Evolutionary conservation across 2,888 invertebrate species (phyloP), one percentile per base, ranked within the genome.

Genomic region (Candidula unifasciata): DNA sequence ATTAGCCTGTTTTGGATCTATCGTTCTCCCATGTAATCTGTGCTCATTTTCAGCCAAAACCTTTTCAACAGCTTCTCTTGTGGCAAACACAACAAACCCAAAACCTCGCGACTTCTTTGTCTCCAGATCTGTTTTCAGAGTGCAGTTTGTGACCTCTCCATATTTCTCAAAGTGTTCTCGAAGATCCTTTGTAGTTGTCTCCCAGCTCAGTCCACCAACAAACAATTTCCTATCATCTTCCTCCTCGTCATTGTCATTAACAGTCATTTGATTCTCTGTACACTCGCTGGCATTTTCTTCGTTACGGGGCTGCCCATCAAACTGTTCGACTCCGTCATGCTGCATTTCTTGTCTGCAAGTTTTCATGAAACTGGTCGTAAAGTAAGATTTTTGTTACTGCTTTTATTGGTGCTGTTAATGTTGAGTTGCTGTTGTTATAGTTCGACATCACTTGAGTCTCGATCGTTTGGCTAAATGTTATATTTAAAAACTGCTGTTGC

Each of bases 161-260:
- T 96, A 98, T 91, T 96, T 96, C 90, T 96, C 96, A 94, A 99
- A 98, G 94, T 99, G 98, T 91, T 98, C 97, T 92, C 97, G 96
- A 89, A 99, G 95, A 95, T 98, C 98, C 96, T 97, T 98, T 95
- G 98, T 97, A 94, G 97, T 97, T 77, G 98, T 98, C 95, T 98
- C 98, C 98, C 98, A 98, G 96, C 98, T 98, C 91, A 99, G 95
- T 90, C 98, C 98, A 93, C 99, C 99, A 95, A 99, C 98, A 96
- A 99, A 99, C 91, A 99, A 96, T 96, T 99, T 99, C 85, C 85
- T 85, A 44, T 85, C 85, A 33, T 85, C 85, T 44, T 85, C 85
- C 1, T 44, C 76, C 21, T 81, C 84, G 6, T 85, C 85, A n/a
- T 84, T 77, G 30, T 74, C 80, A 27, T 77, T 81, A 54, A 37